Evolutionary conservation across 2,113 vertebrate species (phyloP).

Genomic region (Anser cygnoides): DNA sequence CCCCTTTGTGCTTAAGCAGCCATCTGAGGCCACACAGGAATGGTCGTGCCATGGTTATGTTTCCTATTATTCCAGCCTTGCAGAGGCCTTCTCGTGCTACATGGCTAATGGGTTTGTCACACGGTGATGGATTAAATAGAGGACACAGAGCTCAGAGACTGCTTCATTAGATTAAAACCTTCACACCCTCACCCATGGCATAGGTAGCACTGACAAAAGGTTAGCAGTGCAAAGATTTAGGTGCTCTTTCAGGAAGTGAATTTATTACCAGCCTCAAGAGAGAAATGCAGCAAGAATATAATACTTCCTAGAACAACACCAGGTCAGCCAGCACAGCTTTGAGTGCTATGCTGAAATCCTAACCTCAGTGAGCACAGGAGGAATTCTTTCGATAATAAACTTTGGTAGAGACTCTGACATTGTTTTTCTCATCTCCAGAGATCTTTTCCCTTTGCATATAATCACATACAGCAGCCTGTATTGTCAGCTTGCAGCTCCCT

Average conservation of each 20-base stretch:
- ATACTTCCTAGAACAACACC: constrained; percentile 58
- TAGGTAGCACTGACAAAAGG: not conserved
- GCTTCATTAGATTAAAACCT: not conserved
- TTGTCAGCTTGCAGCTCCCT: not conserved
- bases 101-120: not conserved
- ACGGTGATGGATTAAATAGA: not conserved
- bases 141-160: not conserved
- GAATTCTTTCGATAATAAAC: constrained; percentile 39
- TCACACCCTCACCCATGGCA: not conserved
- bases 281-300: constrained; percentile 41
- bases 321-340: constrained; percentile 24
- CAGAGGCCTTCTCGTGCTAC: not conserved
- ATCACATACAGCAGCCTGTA: not conserved
- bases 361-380: not conserved
- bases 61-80: not conserved
- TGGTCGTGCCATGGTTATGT: not conserved
- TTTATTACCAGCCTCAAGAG: not conserved
- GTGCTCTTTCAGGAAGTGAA: constrained; percentile 33
- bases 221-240: constrained; percentile 38
- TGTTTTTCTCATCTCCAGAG: constrained; percentile 3
- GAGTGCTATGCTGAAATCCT: constrained; percentile 24
- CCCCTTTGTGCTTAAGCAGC: not conserved
- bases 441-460: not conserved
- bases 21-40: constrained; percentile 40
- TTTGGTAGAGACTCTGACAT: not conserved